Conservation (phyloP, 2,888 invertebrate genomes). For the Synanthedon vespiformis region DNA sequence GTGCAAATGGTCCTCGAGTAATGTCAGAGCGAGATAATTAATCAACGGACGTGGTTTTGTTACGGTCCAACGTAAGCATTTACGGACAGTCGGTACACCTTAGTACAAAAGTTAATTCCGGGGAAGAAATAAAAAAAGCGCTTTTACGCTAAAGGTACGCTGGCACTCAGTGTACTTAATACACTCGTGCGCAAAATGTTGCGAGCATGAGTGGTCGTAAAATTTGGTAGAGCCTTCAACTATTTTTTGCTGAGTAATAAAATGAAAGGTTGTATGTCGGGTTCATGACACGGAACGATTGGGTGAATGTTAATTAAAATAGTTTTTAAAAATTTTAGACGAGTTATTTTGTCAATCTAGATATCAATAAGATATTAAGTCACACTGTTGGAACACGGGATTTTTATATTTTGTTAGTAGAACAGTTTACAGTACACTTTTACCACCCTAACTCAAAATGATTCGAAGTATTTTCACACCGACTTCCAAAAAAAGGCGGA, state of each 20-base stretch:
- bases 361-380: no score
- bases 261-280: not conserved
- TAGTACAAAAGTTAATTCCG: slow-evolving; percentile 19
- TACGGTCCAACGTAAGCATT: slow-evolving; percentile 9
- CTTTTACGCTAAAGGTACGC: slow-evolving; percentile 12
- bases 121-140: slow-evolving; percentile 15
- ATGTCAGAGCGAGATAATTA: slow-evolving; percentile 14
- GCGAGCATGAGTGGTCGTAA: not conserved
- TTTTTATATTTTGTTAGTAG: no score
- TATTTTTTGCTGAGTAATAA: not conserved
- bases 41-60: slow-evolving; percentile 16
- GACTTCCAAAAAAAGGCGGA: no score
- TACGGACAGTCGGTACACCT: not conserved
- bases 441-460: no score
- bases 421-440: no score
- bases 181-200: not conserved
- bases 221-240: not conserved
- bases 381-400: no score
- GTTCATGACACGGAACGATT: not conserved
- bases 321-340: no score
- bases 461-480: no score
- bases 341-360: no score
- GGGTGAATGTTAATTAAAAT: not conserved
- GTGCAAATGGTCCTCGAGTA: not conserved
- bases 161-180: slow-evolving; percentile 5